These are phyloP conservation scores for Ctenosaura bakeri DNA, from an alignment of 2,797 vertebrate genomes.

Conservation along the genomic window DNA sequence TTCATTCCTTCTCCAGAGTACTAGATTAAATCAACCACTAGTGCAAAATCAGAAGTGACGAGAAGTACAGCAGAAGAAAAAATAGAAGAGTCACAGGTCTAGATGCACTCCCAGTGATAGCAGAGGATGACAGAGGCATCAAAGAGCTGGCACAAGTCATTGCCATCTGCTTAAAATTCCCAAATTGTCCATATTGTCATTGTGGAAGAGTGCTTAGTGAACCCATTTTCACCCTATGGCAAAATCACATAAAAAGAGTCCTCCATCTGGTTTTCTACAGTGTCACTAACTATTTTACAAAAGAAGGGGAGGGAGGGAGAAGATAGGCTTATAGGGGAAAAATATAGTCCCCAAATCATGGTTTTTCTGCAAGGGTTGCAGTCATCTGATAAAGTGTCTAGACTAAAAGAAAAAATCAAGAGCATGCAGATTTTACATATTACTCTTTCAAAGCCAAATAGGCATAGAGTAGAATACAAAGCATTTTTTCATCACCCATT, in stretches of 20 bases:
- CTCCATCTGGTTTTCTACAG: neutral
- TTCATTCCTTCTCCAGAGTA: neutral
- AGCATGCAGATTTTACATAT: neutral
- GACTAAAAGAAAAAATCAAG: neutral
- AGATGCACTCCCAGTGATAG: neutral
- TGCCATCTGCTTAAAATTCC: constrained; percentile 1
- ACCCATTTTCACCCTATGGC: neutral
- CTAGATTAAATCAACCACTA: neutral
- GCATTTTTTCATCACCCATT: neutral
- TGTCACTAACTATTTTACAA: neutral
- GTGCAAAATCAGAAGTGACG: neutral
- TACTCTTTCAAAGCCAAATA: neutral
- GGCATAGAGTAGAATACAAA: neutral
- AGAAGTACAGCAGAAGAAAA: neutral
- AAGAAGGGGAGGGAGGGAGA: too few relatives aligned
- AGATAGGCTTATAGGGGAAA: neutral
- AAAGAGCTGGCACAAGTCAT: neutral
- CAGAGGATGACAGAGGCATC: neutral
- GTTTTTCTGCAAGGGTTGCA: neutral
- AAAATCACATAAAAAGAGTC: neutral
- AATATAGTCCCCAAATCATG: neutral
- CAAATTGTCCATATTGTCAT: neutral
- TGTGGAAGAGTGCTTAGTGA: neutral
- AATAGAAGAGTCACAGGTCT: neutral
- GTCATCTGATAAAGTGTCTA: neutral